A percentile compares a stretch with the other conserved stretches of the same genome.
phyloP scores from a whole-genome alignment of 2,113 vertebrate genomes.

The Lethenteron camtschaticum region DNA sequence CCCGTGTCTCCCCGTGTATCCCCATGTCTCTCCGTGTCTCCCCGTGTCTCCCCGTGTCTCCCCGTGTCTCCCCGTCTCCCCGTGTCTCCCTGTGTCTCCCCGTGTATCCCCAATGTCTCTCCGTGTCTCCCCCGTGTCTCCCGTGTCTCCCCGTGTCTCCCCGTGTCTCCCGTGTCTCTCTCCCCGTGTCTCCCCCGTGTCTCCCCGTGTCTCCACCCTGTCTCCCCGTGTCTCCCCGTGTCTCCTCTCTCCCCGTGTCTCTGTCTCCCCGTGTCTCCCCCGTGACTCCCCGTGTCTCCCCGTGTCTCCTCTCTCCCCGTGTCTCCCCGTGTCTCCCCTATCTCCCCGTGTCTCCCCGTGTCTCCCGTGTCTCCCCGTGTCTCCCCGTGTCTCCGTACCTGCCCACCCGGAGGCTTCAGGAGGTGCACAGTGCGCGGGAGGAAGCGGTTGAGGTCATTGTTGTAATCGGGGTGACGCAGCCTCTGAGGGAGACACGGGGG shows the following conservation, averaged over 20 bases:
- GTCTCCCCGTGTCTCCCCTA: background rate
- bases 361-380: background rate
- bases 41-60: too few relatives aligned
- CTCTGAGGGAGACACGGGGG: slow-evolving; percentile 23
- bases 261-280: too few relatives aligned
- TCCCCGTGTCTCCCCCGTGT: too few relatives aligned
- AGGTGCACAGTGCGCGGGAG: slow-evolving; percentile 59
- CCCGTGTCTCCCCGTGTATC: too few relatives aligned
- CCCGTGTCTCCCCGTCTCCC: too few relatives aligned
- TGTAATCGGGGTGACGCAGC: slow-evolving; percentile 80
- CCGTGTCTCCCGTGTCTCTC: too few relatives aligned
- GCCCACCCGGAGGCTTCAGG: slow-evolving; percentile 76
- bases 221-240: slow-evolving; percentile 4
- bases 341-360: background rate
- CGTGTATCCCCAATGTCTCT: too few relatives aligned
- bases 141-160: too few relatives aligned
- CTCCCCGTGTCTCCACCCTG: too few relatives aligned
- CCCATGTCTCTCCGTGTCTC: too few relatives aligned
- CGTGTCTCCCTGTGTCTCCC: too few relatives aligned
- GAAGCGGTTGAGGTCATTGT: slow-evolving; percentile 85
- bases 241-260: background rate
- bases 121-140: too few relatives aligned
- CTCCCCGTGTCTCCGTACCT: slow-evolving; percentile 17
- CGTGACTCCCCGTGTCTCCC: background rate
- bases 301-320: background rate